These are phyloP conservation scores for Leptocoma aspasia DNA, from an alignment of 2,113 vertebrate species.

Conservation along the genomic window DNA sequence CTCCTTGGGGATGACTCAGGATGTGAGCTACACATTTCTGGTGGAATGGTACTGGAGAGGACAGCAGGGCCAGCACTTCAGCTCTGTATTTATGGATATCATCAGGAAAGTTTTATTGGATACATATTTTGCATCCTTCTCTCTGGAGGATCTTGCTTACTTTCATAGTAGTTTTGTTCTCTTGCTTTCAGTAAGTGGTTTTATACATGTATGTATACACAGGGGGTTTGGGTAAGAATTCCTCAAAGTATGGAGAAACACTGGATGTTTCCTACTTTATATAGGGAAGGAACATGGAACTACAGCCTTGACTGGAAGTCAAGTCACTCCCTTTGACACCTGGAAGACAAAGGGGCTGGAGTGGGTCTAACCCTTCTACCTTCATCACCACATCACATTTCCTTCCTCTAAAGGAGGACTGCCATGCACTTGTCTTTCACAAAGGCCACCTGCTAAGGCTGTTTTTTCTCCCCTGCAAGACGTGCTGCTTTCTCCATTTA, in stretches of 20 bases:
- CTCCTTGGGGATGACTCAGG: constrained; percentile 53
- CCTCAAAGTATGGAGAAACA: not conserved
- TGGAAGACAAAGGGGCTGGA: not conserved
- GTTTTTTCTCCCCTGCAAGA: not conserved
- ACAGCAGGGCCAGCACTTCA: constrained; percentile 37
- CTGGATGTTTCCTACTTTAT: not conserved
- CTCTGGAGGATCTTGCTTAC: not conserved
- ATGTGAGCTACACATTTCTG: constrained; percentile 7
- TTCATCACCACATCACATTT: not conserved
- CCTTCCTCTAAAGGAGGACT: not conserved
- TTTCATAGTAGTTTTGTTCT: not conserved
- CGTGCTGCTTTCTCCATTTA: not conserved
- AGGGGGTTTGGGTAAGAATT: not conserved
- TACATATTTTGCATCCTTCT: constrained; percentile 38
- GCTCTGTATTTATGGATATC: constrained; percentile 44
- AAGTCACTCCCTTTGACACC: no score
- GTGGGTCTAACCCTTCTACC: not conserved
- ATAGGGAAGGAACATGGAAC: not conserved
- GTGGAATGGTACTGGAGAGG: constrained; percentile 5
- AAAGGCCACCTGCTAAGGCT: not conserved
- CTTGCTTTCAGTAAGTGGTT: not conserved
- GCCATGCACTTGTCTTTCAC: not conserved
- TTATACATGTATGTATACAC: not conserved
- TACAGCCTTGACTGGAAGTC: not conserved
- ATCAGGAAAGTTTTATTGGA: constrained; percentile 49